Evolutionary conservation across 2,888 invertebrate species (phyloP).

Genomic region (Osmoderma eremita): DNA sequence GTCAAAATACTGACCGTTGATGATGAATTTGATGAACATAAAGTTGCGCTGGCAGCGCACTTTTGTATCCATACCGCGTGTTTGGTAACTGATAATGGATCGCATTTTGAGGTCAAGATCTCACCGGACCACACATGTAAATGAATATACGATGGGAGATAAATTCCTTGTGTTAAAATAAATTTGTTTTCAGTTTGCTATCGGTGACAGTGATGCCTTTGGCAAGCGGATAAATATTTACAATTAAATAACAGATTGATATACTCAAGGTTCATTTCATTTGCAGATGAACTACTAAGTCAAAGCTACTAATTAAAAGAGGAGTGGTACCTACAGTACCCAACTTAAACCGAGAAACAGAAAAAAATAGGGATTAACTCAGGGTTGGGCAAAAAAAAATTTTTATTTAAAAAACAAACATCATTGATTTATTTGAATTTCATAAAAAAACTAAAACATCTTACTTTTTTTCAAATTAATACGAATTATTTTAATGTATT

Average conservation of each 20-base stretch:
- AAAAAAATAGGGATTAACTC: too few species aligned
- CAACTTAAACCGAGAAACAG: too few species aligned
- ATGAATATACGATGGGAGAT: slow-evolving; percentile 2
- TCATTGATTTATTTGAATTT: too few species aligned
- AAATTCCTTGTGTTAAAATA: slow-evolving; percentile 25
- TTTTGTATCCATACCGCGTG: slow-evolving; percentile 6
- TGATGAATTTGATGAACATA: background rate
- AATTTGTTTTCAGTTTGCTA: slow-evolving; percentile 28
- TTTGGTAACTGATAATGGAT: slow-evolving; percentile 17
- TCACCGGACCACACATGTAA: slow-evolving; percentile 5
- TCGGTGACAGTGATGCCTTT: slow-evolving; percentile 17
- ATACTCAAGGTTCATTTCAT: slow-evolving; percentile 5
- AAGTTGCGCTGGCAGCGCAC: background rate
- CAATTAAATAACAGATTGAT: slow-evolving; percentile 26
- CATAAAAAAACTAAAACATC: too few species aligned
- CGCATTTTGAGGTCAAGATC: slow-evolving; percentile 25
- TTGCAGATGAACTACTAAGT: too few species aligned
- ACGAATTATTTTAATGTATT: too few species aligned
- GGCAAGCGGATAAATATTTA: slow-evolving; percentile 24
- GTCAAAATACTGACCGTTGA: slow-evolving; percentile 2
- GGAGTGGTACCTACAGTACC: too few species aligned
- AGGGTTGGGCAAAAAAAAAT: too few species aligned
- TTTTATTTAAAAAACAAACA: too few species aligned
- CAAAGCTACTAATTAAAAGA: too few species aligned
- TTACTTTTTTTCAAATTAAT: too few species aligned